Conservation (phyloP, 1,140 invertebrate species). For the Solen grandis region DNA sequence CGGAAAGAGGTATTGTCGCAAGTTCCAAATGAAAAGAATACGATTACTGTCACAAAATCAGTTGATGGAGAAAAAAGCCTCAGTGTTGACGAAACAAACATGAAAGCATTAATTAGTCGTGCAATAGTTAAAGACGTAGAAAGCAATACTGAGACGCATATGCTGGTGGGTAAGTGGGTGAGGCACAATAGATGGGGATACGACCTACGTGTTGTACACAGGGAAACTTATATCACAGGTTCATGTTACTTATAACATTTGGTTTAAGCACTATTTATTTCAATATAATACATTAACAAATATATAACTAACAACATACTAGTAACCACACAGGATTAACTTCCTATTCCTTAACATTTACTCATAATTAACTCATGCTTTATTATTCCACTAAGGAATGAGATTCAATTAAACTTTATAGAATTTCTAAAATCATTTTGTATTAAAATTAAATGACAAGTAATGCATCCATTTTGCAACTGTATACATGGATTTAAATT, state of each 20-base stretch:
- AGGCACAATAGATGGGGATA: slow-evolving; percentile 9
- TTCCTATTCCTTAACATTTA: no score
- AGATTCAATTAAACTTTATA: no score
- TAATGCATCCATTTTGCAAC: no score
- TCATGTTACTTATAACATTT: not conserved
- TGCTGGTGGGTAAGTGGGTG: slow-evolving; percentile 36
- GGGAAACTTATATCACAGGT: slow-evolving; percentile 25
- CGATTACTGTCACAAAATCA: slow-evolving; percentile 30
- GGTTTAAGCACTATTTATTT: no score
- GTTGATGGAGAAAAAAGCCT: slow-evolving; percentile 28
- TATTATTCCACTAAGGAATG: no score
- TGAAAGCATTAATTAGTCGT: slow-evolving; percentile 22
- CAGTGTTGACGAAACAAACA: slow-evolving; percentile 22
- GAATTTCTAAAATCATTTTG: no score
- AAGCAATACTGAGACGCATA: slow-evolving; percentile 23
- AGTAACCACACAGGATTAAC: no score
- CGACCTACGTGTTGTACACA: not conserved
- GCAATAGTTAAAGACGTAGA: slow-evolving; percentile 22
- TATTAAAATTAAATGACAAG: no score
- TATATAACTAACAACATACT: not conserved
- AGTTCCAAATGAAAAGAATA: slow-evolving; percentile 23
- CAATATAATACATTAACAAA: not conserved
- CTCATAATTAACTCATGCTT: no score
- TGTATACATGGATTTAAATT: no score
- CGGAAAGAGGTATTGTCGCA: slow-evolving; percentile 42